Base-by-base conservation (phyloP, 2,797 vertebrate species). In the Philypnodon macrostomus region DNA sequence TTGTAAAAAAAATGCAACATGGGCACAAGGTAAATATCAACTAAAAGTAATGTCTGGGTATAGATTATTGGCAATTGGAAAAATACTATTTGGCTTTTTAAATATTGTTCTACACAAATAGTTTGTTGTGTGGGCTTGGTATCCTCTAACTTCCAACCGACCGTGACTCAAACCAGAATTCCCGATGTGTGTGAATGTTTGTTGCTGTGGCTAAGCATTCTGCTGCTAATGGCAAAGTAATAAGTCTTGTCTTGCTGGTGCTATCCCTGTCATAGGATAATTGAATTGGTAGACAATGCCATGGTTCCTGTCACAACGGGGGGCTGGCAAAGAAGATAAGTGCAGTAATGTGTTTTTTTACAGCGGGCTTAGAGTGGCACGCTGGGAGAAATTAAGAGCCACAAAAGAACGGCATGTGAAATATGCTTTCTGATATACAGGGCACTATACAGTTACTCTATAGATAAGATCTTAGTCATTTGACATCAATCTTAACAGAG, bases 251-350 rank as follows among this genome's bases (percentile, higher is more conserved):
- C 63, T 63, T 44, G 5, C 11, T 35, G 38, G 23, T 55, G 19
- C 36, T 34, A 40, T 70, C 42, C 41, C 37, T 63, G 69, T 66
- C 68, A 68, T 51, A 23, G 19, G 0, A 32, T 81, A 77, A 83
- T 78, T 68, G 53, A 83, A 78, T 67, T 39, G 68, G 55, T 53
- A 57, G 75, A 73, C 65, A 53, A 56, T 49, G 52, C 26, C 60
- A 24, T 39, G 63, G n/a, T 54, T 31, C 70, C 61, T 71, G 76
- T 70, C 73, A 63, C 65, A 31, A 67, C 1, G 16, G 67, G 41
- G 45, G 33, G 50, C 59, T 51, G 54, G 56, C 37, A 44, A 32
- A 58, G 42, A 63, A 58, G 75, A 78, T 80, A 73, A 81, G 67
- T 61, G 59, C 45, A 45, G 63, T 65, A 59, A 72, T 67, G 65